These are phyloP conservation scores for Callionymus lyra DNA, from an alignment of 2,113 vertebrate species.

Conservation along the genomic window DNA sequence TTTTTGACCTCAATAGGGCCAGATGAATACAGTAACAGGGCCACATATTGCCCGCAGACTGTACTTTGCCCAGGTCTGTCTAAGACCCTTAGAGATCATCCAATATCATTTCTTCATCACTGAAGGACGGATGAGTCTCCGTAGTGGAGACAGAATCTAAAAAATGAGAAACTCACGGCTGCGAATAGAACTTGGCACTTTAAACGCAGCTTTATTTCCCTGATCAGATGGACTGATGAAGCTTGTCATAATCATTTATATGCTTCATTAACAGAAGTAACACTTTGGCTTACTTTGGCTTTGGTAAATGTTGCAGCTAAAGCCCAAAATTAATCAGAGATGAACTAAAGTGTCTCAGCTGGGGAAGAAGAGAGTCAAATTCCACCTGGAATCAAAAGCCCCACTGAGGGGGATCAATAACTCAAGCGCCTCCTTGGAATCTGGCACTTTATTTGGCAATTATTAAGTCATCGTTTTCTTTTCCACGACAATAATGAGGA, in stretches of 20 bases:
- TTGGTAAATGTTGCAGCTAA: slow-evolving; percentile 28
- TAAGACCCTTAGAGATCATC: background rate
- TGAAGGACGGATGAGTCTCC: background rate
- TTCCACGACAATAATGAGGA: too few species aligned
- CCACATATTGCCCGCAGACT: too few species aligned
- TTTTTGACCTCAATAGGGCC: too few species aligned
- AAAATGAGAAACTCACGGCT: slow-evolving; percentile 28
- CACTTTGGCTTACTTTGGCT: slow-evolving; percentile 37
- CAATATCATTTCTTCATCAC: background rate
- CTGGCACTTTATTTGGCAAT: too few species aligned
- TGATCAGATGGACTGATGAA: slow-evolving; percentile 46
- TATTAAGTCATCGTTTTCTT: too few species aligned
- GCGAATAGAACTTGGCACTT: slow-evolving; percentile 37
- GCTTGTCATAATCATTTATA: slow-evolving; percentile 51
- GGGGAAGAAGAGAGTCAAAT: slow-evolving; percentile 20
- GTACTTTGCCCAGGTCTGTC: too few species aligned
- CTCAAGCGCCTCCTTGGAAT: too few species aligned
- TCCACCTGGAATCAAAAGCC: slow-evolving; percentile 30
- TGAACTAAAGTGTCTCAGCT: slow-evolving; percentile 1
- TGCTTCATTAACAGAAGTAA: slow-evolving; percentile 51
- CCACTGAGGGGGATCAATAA: background rate
- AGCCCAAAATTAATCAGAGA: background rate
- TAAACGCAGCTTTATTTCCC: slow-evolving; percentile 35
- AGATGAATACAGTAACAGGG: too few species aligned
- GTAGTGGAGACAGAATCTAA: slow-evolving; percentile 17